Percentiles rank a stretch among this genome's conserved stretches.
phyloP scores from a whole-genome alignment of 2,888 invertebrate genomes.

The Cyclophora punctaria region DNA sequence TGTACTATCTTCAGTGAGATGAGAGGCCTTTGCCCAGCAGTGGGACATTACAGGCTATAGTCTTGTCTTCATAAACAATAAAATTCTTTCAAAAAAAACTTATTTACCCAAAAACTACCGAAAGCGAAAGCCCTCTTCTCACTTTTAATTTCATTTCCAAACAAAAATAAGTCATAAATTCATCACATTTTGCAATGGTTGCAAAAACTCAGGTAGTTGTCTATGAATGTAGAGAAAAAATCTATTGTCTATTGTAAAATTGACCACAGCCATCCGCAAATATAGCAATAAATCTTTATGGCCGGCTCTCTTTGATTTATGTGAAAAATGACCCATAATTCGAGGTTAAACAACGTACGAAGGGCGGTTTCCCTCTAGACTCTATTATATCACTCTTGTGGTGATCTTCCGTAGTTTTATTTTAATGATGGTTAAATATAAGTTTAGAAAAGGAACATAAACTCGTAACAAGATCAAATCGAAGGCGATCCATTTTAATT shows the following conservation, averaged over 20 bases:
- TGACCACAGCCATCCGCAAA: slow-evolving; percentile 48
- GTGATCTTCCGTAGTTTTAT: too few species aligned
- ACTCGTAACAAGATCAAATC: too few species aligned
- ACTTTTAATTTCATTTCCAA: slow-evolving; percentile 43
- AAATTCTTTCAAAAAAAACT: too few species aligned
- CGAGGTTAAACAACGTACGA: slow-evolving; percentile 57
- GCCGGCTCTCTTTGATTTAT: slow-evolving; percentile 71
- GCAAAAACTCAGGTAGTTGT: slow-evolving; percentile 43
- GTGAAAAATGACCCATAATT: slow-evolving; percentile 75
- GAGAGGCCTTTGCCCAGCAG: too few species aligned
- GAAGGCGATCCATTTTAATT: too few species aligned
- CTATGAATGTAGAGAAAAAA: slow-evolving; percentile 21
- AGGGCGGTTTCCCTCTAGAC: slow-evolving; percentile 38
- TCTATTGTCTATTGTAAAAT: slow-evolving; percentile 34
- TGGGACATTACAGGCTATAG: too few species aligned
- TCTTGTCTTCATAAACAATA: too few species aligned
- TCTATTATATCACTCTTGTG: too few species aligned
- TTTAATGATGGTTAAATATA: too few species aligned
- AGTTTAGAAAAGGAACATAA: too few species aligned
- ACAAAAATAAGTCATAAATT: slow-evolving; percentile 49
- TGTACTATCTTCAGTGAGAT: too few species aligned
- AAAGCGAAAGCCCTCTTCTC: slow-evolving; percentile 19
- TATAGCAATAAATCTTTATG: slow-evolving; percentile 62
- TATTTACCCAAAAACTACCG: neutral
- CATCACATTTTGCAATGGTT: slow-evolving; percentile 34